Conservation (phyloP, 2,888 invertebrate species). For the Tricholauxania praeusta region DNA sequence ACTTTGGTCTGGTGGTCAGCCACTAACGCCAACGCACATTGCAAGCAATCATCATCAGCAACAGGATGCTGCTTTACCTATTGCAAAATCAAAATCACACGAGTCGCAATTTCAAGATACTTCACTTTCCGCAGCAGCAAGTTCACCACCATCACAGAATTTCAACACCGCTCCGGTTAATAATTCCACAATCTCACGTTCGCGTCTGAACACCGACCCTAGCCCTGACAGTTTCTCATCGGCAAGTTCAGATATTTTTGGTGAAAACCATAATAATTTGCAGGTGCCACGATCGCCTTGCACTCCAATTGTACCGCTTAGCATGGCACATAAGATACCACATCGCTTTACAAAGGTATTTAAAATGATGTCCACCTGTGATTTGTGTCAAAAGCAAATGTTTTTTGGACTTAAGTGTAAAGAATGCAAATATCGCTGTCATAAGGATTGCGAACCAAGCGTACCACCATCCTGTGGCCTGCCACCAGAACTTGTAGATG, state of each 20-base stretch:
- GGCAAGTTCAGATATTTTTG: constrained; percentile 61
- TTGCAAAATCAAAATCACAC: constrained; percentile 92
- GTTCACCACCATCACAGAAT: constrained; percentile 43
- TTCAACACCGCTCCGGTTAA: constrained; percentile 59
- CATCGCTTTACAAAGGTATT: constrained; percentile 91
- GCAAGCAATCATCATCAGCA: constrained; percentile 35
- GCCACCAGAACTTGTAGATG: constrained; percentile 85
- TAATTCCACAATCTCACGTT: constrained; percentile 50
- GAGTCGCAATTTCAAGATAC: constrained; percentile 83
- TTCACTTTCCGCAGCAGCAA: constrained; percentile 62
- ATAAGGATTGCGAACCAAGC: constrained; percentile 87
- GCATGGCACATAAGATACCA: constrained; percentile 90
- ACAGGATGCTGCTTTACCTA: constrained; percentile 56
- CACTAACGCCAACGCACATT: constrained; percentile 56
- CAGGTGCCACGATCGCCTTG: constrained; percentile 76
- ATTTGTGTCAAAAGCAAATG: constrained; percentile 90
- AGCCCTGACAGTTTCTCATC: constrained; percentile 65
- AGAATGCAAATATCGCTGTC: constrained; percentile 88
- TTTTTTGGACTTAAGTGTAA: constrained; percentile 90
- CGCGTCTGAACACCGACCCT: constrained; percentile 67
- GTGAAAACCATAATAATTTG: constrained; percentile 62
- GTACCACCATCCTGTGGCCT: constrained; percentile 94
- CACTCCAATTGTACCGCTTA: constrained; percentile 80
- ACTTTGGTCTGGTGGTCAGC: constrained; percentile 67
- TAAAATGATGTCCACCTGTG: constrained; percentile 90